These are phyloP conservation scores for Monomorium pharaonis DNA, from an alignment of 1,140 invertebrate species.

Conservation along the genomic window DNA sequence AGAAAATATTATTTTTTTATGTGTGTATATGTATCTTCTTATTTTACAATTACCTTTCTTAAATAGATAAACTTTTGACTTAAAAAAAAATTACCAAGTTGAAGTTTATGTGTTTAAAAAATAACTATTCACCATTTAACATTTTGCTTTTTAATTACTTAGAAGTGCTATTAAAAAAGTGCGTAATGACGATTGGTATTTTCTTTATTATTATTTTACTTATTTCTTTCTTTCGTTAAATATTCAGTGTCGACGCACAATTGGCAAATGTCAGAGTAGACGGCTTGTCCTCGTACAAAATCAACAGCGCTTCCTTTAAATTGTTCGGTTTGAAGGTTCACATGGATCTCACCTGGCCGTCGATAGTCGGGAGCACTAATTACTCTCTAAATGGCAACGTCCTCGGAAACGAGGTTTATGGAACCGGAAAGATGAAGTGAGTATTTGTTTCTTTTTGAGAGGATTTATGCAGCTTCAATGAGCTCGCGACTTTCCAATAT, in stretches of 20 bases:
- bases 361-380: not conserved
- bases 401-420: not conserved
- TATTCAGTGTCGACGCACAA: slow-evolving; percentile 4
- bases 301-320: not conserved
- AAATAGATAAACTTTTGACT: no score
- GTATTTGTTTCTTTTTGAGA: not conserved
- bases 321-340: not conserved
- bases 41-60: no score
- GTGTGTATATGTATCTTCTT: no score
- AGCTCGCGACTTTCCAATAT: not conserved
- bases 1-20: no score
- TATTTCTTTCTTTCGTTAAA: no score
- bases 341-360: slow-evolving; percentile 34
- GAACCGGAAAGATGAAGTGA: not conserved
- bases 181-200: not conserved
- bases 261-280: not conserved
- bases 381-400: slow-evolving; percentile 12
- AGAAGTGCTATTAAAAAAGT: not conserved
- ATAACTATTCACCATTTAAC: no score
- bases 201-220: not conserved
- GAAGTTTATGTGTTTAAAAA: no score
- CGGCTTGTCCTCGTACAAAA: slow-evolving; percentile 31
- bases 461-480: not conserved
- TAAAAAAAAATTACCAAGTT: no score
- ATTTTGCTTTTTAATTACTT: no score